A percentile compares a stretch with the other conserved stretches of the same genome.
These are phyloP conservation scores for Nomada fucata DNA, from an alignment of 2,888 invertebrate species.

Conservation along the genomic window DNA sequence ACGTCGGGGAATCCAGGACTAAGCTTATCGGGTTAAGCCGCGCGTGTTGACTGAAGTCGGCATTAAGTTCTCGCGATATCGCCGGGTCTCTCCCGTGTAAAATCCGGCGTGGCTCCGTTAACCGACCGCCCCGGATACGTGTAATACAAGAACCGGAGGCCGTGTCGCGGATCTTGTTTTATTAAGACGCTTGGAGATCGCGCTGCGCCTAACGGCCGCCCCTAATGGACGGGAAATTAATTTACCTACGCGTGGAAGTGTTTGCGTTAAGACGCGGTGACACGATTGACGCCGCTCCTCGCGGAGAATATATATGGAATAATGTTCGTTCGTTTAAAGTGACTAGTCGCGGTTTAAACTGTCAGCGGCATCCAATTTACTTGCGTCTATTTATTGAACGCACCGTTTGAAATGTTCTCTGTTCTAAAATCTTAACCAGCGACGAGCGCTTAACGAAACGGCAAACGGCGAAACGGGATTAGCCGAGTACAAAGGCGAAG, in stretches of 20 bases:
- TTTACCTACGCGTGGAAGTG: neutral
- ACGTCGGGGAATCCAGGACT: constrained; percentile 37
- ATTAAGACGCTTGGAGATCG: constrained; percentile 22
- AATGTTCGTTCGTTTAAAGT: too few species aligned
- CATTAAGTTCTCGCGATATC: constrained; percentile 57
- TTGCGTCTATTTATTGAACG: neutral
- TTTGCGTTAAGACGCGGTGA: neutral
- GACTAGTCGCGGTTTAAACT: too few species aligned
- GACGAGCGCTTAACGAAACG: constrained; percentile 7
- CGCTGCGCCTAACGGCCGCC: neutral
- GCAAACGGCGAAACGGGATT: constrained; percentile 18
- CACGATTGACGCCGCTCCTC: too few species aligned
- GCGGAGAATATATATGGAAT: too few species aligned
- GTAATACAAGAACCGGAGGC: constrained; percentile 40
- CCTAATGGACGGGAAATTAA: neutral
- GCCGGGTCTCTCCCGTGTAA: constrained; percentile 31
- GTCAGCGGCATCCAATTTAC: neutral
- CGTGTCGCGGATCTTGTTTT: constrained; percentile 26
- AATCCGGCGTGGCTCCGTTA: constrained; percentile 32
- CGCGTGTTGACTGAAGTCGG: constrained; percentile 56
- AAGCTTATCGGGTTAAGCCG: constrained; percentile 55
- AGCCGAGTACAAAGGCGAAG: neutral
- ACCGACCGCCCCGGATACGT: constrained; percentile 34
- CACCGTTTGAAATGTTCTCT: neutral
- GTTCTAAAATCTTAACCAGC: neutral